phyloP scores from a whole-genome alignment of 2,888 invertebrate species.

The Nasonia oneida region DNA sequence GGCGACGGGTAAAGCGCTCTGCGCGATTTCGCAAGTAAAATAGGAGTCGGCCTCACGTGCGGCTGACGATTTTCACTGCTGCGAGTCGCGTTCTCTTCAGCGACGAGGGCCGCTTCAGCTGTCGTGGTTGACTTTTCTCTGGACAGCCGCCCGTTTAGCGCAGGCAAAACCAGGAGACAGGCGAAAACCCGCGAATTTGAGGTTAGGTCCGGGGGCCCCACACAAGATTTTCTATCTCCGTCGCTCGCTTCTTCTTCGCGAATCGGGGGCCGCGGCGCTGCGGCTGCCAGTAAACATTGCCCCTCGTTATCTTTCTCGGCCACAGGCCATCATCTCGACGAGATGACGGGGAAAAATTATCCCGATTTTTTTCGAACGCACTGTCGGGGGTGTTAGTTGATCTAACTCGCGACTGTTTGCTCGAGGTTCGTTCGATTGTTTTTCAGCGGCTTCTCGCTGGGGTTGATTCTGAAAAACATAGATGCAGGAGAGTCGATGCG shows the following conservation, averaged over 20 bases:
- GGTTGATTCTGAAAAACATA: neutral
- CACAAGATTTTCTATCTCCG: slow-evolving; percentile 30
- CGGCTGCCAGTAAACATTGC: slow-evolving; percentile 48
- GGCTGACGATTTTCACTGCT: neutral
- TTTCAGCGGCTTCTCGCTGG: neutral
- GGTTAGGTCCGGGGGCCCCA: slow-evolving; percentile 36
- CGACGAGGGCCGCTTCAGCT: neutral
- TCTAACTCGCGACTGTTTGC: neutral
- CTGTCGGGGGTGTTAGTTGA: neutral
- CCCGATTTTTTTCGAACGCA: neutral
- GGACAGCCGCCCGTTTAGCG: slow-evolving; percentile 5
- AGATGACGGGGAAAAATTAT: neutral
- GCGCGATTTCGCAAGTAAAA: neutral
- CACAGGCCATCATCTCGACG: neutral
- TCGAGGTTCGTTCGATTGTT: neutral
- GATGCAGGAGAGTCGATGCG: neutral
- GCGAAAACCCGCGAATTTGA: slow-evolving; percentile 31
- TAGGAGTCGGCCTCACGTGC: slow-evolving; percentile 18
- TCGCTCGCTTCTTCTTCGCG: slow-evolving; percentile 22
- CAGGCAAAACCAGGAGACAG: slow-evolving; percentile 18
- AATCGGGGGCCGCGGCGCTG: slow-evolving; percentile 6
- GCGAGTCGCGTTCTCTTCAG: neutral
- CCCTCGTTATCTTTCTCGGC: slow-evolving; percentile 19
- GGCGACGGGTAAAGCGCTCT: neutral
- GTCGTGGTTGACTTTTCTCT: slow-evolving; percentile 20